Evolutionary conservation across 64 coral and sea anemone species (phyloP).

Genomic region (Montipora foliosa): DNA sequence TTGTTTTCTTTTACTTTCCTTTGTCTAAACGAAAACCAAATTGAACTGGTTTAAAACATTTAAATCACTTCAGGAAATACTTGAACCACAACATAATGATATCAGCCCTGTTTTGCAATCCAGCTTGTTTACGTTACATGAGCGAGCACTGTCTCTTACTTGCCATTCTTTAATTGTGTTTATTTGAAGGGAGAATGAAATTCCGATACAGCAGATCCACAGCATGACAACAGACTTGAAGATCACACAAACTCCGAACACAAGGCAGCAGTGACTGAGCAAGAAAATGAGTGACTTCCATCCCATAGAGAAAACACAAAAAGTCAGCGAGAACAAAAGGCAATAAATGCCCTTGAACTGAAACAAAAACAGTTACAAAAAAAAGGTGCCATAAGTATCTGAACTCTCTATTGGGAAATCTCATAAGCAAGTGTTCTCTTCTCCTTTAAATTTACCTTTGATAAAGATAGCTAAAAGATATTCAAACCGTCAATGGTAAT

Average conservation of each 20-base stretch:
- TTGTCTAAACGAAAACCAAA: no score
- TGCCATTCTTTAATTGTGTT: slow-evolving; percentile 49
- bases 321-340: slow-evolving; percentile 52
- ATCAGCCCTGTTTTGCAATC: neutral
- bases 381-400: no score
- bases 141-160: slow-evolving; percentile 13
- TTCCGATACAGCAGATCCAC: slow-evolving; percentile 43
- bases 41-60: no score
- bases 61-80: no score
- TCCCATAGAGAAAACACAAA: slow-evolving; percentile 32
- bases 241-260: slow-evolving; percentile 32
- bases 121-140: neutral
- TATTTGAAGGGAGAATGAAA: slow-evolving; percentile 45
- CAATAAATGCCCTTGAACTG: slow-evolving; percentile 51
- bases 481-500: no score
- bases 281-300: slow-evolving; percentile 36
- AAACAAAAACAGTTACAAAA: neutral
- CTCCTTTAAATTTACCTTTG: no score
- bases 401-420: neutral
- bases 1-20: no score
- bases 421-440: no score
- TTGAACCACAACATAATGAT: no score
- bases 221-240: slow-evolving; percentile 51
- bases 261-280: slow-evolving; percentile 32
- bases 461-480: no score